Evolutionary conservation across 2,888 invertebrate species (phyloP).

Genomic region (Ephialtes manifestator): DNA sequence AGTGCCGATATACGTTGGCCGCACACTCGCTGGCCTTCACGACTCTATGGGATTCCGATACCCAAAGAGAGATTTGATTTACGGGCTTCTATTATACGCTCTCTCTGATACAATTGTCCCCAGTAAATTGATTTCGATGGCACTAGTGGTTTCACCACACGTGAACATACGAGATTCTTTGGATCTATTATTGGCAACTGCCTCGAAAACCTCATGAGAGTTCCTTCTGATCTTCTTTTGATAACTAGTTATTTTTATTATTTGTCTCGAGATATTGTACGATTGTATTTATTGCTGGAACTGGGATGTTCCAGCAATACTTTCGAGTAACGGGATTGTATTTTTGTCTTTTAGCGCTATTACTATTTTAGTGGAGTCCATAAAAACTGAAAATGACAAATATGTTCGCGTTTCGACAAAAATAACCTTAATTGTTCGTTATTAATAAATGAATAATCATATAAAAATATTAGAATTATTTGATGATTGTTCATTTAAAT

Average conservation of each 20-base stretch:
- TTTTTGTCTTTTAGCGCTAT: not conserved
- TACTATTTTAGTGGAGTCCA: not conserved
- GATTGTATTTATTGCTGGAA: conserved; percentile 10
- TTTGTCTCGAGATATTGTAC: not conserved
- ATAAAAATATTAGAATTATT: too few species aligned
- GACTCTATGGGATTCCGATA: conserved; percentile 63
- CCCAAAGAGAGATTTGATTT: conserved; percentile 72
- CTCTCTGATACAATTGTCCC: conserved; percentile 63
- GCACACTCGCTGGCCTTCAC: conserved; percentile 24
- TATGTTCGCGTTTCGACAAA: too few species aligned
- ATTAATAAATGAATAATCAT: too few species aligned
- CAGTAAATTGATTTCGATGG: conserved; percentile 64
- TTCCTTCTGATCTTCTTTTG: conserved; percentile 46
- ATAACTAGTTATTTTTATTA: conserved; percentile 23
- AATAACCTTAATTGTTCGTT: too few species aligned
- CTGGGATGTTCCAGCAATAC: not conserved
- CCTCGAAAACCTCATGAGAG: conserved; percentile 28
- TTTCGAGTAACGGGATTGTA: not conserved
- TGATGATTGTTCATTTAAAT: too few species aligned
- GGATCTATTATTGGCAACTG: conserved; percentile 34
- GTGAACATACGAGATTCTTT: conserved; percentile 44
- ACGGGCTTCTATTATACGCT: conserved; percentile 67
- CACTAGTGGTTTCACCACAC: conserved; percentile 40
- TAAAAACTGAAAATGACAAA: too few species aligned
- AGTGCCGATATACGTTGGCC: conserved; percentile 32